A percentile compares a stretch with the other conserved stretches of the same genome.
These are phyloP conservation scores for Phyllotreta cruciferae DNA, from an alignment of 2,888 invertebrate species.

Conservation along the genomic window DNA sequence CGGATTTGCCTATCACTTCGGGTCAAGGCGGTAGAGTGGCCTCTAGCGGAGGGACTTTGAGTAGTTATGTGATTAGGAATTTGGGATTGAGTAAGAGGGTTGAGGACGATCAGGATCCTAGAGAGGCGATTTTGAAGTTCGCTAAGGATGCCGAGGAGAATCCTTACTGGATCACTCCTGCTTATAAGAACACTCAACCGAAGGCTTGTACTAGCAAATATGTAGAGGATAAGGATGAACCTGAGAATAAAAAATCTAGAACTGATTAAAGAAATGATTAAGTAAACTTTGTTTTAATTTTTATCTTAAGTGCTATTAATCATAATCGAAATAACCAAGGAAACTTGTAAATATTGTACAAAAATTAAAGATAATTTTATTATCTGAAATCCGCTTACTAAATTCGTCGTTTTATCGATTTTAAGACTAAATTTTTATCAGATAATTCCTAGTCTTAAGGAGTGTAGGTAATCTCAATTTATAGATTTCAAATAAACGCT, in stretches of 20 bases:
- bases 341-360: too few species aligned
- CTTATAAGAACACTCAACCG: conserved; percentile 89
- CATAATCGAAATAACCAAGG: too few species aligned
- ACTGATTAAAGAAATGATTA: conserved; percentile 38
- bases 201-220: conserved; percentile 66
- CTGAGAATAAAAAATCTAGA: conserved; percentile 53
- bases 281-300: neutral
- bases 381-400: too few species aligned
- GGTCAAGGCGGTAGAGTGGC: conserved; percentile 91
- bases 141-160: conserved; percentile 96
- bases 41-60: conserved; percentile 93
- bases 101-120: conserved; percentile 91
- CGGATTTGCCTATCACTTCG: conserved; percentile 87
- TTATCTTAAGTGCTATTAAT: too few species aligned
- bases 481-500: neutral
- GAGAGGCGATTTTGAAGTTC: conserved; percentile 92
- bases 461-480: conserved; percentile 1
- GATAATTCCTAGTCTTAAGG: neutral
- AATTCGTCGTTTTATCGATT: too few species aligned
- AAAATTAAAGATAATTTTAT: too few species aligned
- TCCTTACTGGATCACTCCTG: conserved; percentile 96
- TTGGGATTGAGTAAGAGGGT: conserved; percentile 91
- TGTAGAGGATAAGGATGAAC: conserved; percentile 57
- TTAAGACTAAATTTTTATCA: conserved; percentile 1
- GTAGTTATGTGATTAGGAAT: conserved; percentile 90